Evolutionary conservation across 2,888 invertebrate genomes (phyloP), one percentile per base, ranked within the genome.

Genomic region (Cephus spinipes): DNA sequence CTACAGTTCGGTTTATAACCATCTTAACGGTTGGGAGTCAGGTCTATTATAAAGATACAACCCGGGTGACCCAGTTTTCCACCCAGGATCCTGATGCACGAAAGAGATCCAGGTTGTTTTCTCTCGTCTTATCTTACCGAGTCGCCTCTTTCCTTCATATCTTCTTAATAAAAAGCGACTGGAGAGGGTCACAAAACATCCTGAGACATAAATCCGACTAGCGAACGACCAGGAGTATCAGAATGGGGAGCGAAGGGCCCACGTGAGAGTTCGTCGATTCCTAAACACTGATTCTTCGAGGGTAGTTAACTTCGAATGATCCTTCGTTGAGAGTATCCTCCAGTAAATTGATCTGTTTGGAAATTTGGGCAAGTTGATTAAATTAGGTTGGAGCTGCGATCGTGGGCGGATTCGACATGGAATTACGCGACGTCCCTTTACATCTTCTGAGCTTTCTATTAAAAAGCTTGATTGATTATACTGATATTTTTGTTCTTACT

Each of bases 131-230:
- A 55, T 55, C 55, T 55, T 23, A 55, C 55, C 2, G 2, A 55
- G 55, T 23, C 55, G 23, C 12, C 23, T 9, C 34, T 35, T 76
- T 15, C 15, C 35, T 69, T 76, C 15, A 23, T 34, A 11, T 31
- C 35, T 68, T 32, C n/a, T 36, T 75, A 32, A 32, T 68, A 68
- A 68, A 75, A 73, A 73, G 36, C 23, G 33, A 73, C 33, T 73
- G 23, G 12, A 33, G 73, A 73, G 73, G 73, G 12, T 11, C 33
- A 23, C 33, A 73, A 12, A 33, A 33, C 32, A 30, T 32, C 33
- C 73, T 55, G 23, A 23, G 55, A 55, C 55, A 55, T 55, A 55
- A 55, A 23, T 55, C 55, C 23, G 9, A 55, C 55, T 55, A 23
- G 55, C 15, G 23, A 55, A 55, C 55, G 55, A 55, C 9, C 23